These are phyloP conservation scores for Ethmia dodecea DNA, from an alignment of 2,888 invertebrate genomes.

Conservation along the genomic window DNA sequence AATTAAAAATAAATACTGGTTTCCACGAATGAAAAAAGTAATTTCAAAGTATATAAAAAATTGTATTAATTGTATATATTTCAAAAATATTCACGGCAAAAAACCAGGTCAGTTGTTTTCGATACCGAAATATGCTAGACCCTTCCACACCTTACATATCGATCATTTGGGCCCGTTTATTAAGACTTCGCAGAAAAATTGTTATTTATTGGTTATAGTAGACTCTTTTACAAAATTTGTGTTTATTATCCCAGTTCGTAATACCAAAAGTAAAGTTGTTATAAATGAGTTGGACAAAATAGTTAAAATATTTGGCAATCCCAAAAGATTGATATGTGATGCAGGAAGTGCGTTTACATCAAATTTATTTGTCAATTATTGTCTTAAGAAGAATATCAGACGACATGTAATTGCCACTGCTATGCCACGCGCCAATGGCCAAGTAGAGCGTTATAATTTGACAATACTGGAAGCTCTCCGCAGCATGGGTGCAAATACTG, in stretches of 20 bases:
- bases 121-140: conserved; percentile 21
- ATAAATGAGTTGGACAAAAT: conserved; percentile 15
- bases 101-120: conserved; percentile 18
- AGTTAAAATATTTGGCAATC: conserved; percentile 18
- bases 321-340: conserved; percentile 16
- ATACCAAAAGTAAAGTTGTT: conserved; percentile 8
- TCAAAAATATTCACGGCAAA: conserved; percentile 23
- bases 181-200: conserved; percentile 20
- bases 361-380: conserved; percentile 9
- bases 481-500: conserved; percentile 19
- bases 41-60: conserved; percentile 28
- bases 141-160: conserved; percentile 27
- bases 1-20: conserved; percentile 19
- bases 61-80: conserved; percentile 32
- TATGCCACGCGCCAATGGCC: conserved; percentile 25
- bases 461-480: conserved; percentile 26
- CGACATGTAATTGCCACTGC: conserved; percentile 17
- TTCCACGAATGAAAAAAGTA: conserved; percentile 14
- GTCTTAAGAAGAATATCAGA: conserved; percentile 12
- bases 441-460: conserved; percentile 27
- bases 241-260: conserved; percentile 23
- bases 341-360: conserved; percentile 18
- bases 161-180: conserved; percentile 31
- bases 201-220: conserved; percentile 28
- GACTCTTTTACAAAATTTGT: conserved; percentile 37